Evolutionary conservation across 2,797 vertebrate species (phyloP).

Genomic region (Lepilemur septentrionalis): DNA sequence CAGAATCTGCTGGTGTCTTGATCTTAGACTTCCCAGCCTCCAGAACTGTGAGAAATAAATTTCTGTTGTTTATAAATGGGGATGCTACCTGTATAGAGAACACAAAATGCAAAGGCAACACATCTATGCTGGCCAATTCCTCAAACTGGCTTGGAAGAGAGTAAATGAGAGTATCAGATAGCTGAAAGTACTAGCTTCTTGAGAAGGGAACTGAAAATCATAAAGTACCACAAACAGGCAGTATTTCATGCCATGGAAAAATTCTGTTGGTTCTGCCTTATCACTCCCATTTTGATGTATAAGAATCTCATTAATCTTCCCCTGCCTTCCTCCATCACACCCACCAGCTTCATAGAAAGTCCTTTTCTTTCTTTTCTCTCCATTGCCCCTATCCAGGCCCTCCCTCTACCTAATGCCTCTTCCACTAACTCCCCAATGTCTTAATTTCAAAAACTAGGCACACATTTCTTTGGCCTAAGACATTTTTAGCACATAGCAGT

Average conservation of each 20-base stretch:
- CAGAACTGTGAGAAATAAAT: not conserved
- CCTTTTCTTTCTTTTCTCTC: not conserved
- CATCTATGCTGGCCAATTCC: not conserved
- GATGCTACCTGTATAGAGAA: not conserved
- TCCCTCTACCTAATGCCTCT: not conserved
- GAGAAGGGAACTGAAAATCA: slow-evolving; percentile 36
- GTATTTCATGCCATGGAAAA: not conserved
- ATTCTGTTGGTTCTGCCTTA: not conserved
- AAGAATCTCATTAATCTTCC: not conserved
- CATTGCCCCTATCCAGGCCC: not conserved
- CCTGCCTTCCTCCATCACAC: not conserved
- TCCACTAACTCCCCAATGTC: not conserved
- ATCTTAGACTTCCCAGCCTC: not conserved
- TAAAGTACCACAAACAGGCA: not conserved
- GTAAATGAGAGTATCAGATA: not conserved
- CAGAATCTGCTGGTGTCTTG: not conserved
- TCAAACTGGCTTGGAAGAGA: not conserved
- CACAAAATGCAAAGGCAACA: not conserved
- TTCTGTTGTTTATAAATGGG: not conserved
- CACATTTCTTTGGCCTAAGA: not conserved
- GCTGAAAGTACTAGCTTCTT: not conserved
- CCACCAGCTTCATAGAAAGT: not conserved
- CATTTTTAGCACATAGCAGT: not conserved
- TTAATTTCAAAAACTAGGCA: not conserved
- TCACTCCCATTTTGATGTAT: not conserved